Evolutionary conservation across 1,140 invertebrate species (phyloP), one percentile per base, ranked within the genome.

Genomic region (Eubasilissa regina): DNA sequence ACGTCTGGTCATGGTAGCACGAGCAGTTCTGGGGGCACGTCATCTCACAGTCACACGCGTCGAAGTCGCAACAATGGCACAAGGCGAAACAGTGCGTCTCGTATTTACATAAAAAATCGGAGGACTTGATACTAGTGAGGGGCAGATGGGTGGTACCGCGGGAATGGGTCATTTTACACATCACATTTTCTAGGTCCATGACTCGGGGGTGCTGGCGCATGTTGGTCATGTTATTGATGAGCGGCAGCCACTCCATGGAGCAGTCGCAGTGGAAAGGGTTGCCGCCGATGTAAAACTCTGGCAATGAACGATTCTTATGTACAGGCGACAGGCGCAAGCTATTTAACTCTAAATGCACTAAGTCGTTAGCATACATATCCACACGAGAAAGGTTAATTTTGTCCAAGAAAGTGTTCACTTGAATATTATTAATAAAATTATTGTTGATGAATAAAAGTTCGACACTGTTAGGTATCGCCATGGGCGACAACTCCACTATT

Each of bases 1-100:
- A 97, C 13, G 96, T 94, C 85, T 96, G 94, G 84, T 97, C 96
- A 88, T 97, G 94, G 87, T 97, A 97, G 85, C 96, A 98, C 78
- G 94, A 94, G 88, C 96, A 98, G 85, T 97, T 96, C 80, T 92
- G 92, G 1, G 97, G 97, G 84, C 96, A 98, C 4, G 94, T 97
- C 96, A 97, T 97, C 88, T 97, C 95, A 87, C 97, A 98, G 87
- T 98, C 97, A 87, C 97, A 98, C 62, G 96, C 96, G 85, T 97
- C 96, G 85, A 97, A 97, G 84, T 98, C 96, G 85, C 97, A 98
- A 87, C 97, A 98, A 84, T 97, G 95, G 85, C 97, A 98, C 60
- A 97, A 88, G 15, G 96, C 94, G 87, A 97, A 97, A 89, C 97
- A 98, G 87, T 98, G 97, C 47, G 95, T 95, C 83, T 95, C 94